These are phyloP conservation scores for Melipona beecheii DNA, from an alignment of 2,888 invertebrate genomes.

Conservation along the genomic window DNA sequence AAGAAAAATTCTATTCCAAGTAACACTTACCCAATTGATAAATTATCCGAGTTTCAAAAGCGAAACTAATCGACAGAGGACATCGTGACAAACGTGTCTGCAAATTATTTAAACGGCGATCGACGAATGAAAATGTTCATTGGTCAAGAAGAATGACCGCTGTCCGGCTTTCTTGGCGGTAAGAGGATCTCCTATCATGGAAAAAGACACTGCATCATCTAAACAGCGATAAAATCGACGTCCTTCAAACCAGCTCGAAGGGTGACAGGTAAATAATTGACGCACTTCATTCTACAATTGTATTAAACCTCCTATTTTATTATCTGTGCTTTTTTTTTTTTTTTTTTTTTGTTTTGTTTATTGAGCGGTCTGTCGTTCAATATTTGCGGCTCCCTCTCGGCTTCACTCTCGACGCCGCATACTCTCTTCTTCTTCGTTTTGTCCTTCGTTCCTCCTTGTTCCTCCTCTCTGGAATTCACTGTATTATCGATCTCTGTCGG, in stretches of 20 bases:
- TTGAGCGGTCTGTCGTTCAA: slow-evolving; percentile 74
- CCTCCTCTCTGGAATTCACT: background rate
- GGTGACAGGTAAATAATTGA: slow-evolving; percentile 61
- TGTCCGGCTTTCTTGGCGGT: slow-evolving; percentile 32
- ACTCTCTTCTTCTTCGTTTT: background rate
- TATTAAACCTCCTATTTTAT: slow-evolving; percentile 83
- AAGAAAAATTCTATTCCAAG: background rate
- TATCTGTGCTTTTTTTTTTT: slow-evolving; percentile 74
- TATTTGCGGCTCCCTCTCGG: slow-evolving; percentile 36
- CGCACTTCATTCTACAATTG: slow-evolving; percentile 65
- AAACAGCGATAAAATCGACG: slow-evolving; percentile 34
- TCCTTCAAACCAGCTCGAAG: slow-evolving; percentile 45
- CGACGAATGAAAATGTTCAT: background rate
- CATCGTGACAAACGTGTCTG: background rate
- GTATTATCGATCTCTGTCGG: slow-evolving; percentile 11
- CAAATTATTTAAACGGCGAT: background rate
- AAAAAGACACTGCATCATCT: slow-evolving; percentile 31
- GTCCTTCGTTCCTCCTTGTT: slow-evolving; percentile 11
- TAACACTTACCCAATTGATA: background rate
- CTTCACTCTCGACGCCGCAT: background rate
- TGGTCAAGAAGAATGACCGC: slow-evolving; percentile 28
- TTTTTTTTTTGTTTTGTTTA: no score
- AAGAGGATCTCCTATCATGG: slow-evolving; percentile 11
- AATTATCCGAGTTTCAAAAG: background rate
- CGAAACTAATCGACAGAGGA: background rate